Conservation (phyloP, 2,888 invertebrate species). For the Hyposoter dolosus region DNA sequence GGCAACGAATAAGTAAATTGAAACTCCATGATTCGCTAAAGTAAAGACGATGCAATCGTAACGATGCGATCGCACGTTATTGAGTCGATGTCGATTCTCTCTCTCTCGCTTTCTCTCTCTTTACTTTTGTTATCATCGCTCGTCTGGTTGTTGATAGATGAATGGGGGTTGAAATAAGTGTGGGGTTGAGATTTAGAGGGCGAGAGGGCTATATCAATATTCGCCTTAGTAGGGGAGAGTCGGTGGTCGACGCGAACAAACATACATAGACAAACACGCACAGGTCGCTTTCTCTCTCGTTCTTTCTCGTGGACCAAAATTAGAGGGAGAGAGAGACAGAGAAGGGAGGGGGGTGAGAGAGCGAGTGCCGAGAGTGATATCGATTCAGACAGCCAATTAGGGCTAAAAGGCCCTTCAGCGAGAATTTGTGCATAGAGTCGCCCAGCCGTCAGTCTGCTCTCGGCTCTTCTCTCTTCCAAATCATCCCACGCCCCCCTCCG, state of each 20-base stretch:
- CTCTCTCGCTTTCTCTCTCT: conserved; percentile 15
- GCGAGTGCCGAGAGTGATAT: conserved; percentile 78
- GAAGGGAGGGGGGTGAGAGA: conserved; percentile 43
- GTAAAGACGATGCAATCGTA: background rate
- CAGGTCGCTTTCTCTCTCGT: conserved; percentile 10
- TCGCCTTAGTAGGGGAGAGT: conserved; percentile 67
- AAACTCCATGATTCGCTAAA: background rate
- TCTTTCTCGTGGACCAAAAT: conserved; percentile 10
- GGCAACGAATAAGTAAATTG: no score
- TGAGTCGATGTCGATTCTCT: background rate
- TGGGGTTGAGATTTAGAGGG: conserved; percentile 27
- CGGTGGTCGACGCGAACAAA: conserved; percentile 36
- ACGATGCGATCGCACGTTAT: background rate
- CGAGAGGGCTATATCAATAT: conserved; percentile 69
- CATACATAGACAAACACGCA: background rate
- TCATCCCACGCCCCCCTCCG: conserved; percentile 27
- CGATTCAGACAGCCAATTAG: conserved; percentile 84
- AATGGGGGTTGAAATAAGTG: background rate
- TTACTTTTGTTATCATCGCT: background rate
- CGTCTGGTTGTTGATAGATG: conserved; percentile 13
- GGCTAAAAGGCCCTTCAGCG: conserved; percentile 82
- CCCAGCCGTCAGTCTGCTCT: conserved; percentile 70
- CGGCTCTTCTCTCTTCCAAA: conserved; percentile 50
- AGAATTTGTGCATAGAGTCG: conserved; percentile 77
- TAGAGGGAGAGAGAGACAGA: conserved; percentile 49